phyloP scores from a whole-genome alignment of 2,888 invertebrate genomes.

The Drosophila neonasuta region DNA sequence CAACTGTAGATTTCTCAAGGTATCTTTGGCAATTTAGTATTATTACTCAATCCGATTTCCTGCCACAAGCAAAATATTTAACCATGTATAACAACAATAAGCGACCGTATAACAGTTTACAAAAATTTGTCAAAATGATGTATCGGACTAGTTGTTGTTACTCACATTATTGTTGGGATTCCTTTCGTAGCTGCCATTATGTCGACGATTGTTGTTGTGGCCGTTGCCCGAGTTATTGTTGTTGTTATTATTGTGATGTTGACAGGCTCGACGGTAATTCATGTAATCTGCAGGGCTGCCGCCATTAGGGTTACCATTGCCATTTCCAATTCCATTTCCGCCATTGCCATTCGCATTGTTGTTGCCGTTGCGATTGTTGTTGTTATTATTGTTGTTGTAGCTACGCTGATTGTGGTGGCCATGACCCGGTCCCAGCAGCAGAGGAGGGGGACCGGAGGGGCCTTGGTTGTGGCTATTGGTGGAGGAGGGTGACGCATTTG shows the following conservation, averaged over 20 bases:
- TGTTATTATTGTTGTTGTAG: conserved; percentile 40
- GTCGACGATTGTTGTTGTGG: conserved; percentile 64
- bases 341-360: conserved; percentile 46
- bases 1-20: no score
- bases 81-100: neutral
- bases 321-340: conserved; percentile 31
- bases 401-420: conserved; percentile 60
- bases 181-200: conserved; percentile 60
- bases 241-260: conserved; percentile 53
- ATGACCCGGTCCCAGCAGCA: conserved; percentile 39
- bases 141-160: conserved; percentile 25
- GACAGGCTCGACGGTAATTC: conserved; percentile 61
- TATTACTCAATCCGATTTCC: neutral
- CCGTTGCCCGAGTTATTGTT: conserved; percentile 37
- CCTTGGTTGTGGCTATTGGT: conserved; percentile 70
- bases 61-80: neutral
- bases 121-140: neutral
- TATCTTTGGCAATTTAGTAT: neutral
- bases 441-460: conserved; percentile 30
- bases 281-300: conserved; percentile 53
- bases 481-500: conserved; percentile 49
- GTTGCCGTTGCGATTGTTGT: conserved; percentile 24
- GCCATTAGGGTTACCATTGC: conserved; percentile 43
- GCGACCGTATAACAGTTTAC: neutral
- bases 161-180: conserved; percentile 61